Evolutionary conservation across 2,113 vertebrate genomes (phyloP).

Genomic region (Pycnonotus jocosus): DNA sequence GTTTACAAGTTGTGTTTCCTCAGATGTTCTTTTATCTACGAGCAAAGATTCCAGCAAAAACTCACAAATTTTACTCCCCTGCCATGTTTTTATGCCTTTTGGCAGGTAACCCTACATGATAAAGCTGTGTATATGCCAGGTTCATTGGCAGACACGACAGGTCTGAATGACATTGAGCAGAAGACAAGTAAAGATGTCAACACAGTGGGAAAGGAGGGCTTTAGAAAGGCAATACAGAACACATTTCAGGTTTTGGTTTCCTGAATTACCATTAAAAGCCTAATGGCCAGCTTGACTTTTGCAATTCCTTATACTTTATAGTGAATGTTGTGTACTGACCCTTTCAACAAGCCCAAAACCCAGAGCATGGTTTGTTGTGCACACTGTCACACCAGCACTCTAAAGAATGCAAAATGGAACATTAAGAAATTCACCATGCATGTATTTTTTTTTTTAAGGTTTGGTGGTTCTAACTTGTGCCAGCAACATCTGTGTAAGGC

Average conservation of each 20-base stretch:
- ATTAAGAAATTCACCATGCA: not conserved
- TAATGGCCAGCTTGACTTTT: not conserved
- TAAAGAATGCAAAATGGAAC: not conserved
- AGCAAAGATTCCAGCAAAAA: not conserved
- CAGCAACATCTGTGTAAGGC: not conserved
- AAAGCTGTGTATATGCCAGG: not conserved
- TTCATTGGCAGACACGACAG: not conserved
- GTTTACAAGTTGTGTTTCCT: not conserved
- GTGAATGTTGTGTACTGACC: not conserved
- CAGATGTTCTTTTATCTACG: not conserved
- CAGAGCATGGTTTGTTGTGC: rapidly evolving
- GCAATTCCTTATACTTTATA: not conserved
- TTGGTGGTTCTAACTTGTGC: not conserved
- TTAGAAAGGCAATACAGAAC: not conserved
- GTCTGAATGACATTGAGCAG: not conserved
- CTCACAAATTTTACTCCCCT: not conserved
- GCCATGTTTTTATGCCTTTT: not conserved
- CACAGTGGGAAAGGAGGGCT: not conserved
- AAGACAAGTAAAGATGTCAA: not conserved
- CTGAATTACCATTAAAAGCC: not conserved
- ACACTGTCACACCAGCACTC: not conserved
- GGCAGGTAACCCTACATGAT: not conserved
- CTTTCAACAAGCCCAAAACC: not conserved
- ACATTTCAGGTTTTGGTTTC: not conserved
- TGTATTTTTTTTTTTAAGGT: not conserved